Evolutionary conservation across 2,113 vertebrate species (phyloP).

Genomic region (Mesocricetus auratus): DNA sequence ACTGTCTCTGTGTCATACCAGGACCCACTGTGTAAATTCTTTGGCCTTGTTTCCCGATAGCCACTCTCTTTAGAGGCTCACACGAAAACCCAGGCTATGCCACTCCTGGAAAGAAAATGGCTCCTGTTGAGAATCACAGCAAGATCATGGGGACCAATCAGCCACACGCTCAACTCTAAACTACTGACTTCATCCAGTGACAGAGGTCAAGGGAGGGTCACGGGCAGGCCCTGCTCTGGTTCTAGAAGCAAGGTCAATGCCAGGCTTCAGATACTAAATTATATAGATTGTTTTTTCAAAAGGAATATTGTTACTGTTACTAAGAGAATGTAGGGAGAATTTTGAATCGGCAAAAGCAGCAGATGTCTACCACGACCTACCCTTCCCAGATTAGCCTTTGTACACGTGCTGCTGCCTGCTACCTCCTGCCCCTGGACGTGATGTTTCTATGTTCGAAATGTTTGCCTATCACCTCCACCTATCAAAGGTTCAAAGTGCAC

Average conservation of each 20-base stretch:
- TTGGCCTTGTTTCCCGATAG: neutral
- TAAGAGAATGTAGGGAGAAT: constrained; percentile 27
- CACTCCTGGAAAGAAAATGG: neutral
- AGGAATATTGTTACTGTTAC: constrained; percentile 9
- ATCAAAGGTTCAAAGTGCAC: constrained; percentile 74
- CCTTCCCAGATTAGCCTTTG: constrained; percentile 40
- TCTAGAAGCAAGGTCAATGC: neutral
- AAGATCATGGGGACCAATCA: neutral
- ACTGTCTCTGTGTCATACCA: neutral
- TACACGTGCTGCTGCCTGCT: constrained; percentile 26
- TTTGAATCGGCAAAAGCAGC: constrained; percentile 41
- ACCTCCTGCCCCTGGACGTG: constrained; percentile 25
- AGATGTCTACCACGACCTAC: constrained; percentile 30
- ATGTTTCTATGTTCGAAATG: constrained; percentile 56
- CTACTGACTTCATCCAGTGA: neutral
- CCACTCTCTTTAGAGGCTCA: neutral
- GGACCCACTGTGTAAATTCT: neutral
- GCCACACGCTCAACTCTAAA: neutral
- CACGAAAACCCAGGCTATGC: neutral
- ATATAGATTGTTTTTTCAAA: no score
- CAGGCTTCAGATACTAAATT: neutral
- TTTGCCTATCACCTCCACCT: constrained; percentile 55
- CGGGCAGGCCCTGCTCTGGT: neutral
- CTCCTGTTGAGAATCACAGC: neutral
- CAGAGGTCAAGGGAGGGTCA: neutral